Percentiles rank a stretch among this genome's conserved stretches.
Conservation (phyloP, 2,113 vertebrate species). For the Nycticryphes semicollaris region DNA sequence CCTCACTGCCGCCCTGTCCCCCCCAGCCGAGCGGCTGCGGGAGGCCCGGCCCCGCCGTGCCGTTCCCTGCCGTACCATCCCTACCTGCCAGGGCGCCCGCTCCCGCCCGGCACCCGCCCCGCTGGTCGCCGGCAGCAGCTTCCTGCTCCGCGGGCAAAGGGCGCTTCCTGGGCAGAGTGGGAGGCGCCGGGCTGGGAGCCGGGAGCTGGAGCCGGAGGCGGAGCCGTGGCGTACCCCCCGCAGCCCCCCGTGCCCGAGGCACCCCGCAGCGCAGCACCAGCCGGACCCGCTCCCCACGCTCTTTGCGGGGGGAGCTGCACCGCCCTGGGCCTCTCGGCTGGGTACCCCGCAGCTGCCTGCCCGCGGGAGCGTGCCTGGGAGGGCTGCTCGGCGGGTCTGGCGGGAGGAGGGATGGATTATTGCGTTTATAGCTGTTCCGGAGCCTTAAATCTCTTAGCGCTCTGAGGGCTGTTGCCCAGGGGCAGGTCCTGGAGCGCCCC, state of each 20-base stretch:
- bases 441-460: rapidly evolving
- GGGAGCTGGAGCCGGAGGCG: not conserved
- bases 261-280: not conserved
- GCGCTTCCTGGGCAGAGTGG: conserved; percentile 23
- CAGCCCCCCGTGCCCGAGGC: no score
- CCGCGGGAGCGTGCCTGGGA: no score
- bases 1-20: not conserved
- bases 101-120: not conserved
- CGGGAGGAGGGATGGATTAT: not conserved
- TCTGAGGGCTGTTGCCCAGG: rapidly evolving
- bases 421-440: rapidly evolving
- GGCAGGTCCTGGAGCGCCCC: no score
- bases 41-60: not conserved
- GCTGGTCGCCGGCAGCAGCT: not conserved
- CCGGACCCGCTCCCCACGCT: no score
- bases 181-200: not conserved
- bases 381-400: no score
- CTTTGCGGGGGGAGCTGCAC: not conserved
- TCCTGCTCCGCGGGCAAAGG: conserved; percentile 7
- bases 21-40: not conserved
- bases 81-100: not conserved
- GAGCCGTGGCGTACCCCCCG: no score
- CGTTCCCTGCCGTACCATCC: not conserved
- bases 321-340: not conserved
- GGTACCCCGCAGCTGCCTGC: not conserved